Percentiles rank a stretch among this genome's conserved stretches.
These are phyloP conservation scores for Gastracanthus pulcherrimus DNA, from an alignment of 2,888 invertebrate genomes.

Conservation along the genomic window DNA sequence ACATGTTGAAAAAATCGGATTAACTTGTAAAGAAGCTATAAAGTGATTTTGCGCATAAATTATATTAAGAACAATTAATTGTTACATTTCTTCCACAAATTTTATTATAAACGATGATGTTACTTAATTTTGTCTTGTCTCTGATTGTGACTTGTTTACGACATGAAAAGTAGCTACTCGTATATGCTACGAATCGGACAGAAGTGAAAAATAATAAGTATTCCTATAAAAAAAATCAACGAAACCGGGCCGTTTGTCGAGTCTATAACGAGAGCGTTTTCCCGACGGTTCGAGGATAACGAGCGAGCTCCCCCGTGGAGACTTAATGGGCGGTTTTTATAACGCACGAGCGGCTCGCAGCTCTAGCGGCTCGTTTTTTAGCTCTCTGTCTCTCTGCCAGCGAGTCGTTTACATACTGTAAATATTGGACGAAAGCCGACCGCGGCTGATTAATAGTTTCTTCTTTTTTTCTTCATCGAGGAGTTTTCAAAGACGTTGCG, in stretches of 20 bases:
- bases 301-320: constrained; percentile 51
- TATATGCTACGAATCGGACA: not conserved
- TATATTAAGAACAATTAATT: too few relatives aligned
- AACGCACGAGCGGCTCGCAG: constrained; percentile 1
- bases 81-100: too few relatives aligned
- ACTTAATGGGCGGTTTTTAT: constrained; percentile 56
- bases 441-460: constrained; percentile 45
- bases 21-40: too few relatives aligned
- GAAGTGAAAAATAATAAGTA: not conserved
- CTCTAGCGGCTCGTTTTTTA: not conserved
- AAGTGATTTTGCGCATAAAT: too few relatives aligned
- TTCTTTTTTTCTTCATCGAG: not conserved
- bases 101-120: not conserved
- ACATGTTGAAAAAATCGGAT: too few relatives aligned
- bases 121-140: constrained; percentile 4
- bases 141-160: not conserved
- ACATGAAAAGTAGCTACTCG: not conserved
- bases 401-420: constrained; percentile 44
- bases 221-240: constrained; percentile 1
- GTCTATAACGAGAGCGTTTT: constrained; percentile 55
- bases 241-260: constrained; percentile 8
- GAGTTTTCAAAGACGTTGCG: not conserved
- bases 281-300: constrained; percentile 44
- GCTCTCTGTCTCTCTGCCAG: not conserved
- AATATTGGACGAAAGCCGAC: constrained; percentile 45